Evolutionary conservation across 1,140 invertebrate genomes (phyloP), one percentile per base, ranked within the genome.

Genomic region (Gonatopus flavifemur): DNA sequence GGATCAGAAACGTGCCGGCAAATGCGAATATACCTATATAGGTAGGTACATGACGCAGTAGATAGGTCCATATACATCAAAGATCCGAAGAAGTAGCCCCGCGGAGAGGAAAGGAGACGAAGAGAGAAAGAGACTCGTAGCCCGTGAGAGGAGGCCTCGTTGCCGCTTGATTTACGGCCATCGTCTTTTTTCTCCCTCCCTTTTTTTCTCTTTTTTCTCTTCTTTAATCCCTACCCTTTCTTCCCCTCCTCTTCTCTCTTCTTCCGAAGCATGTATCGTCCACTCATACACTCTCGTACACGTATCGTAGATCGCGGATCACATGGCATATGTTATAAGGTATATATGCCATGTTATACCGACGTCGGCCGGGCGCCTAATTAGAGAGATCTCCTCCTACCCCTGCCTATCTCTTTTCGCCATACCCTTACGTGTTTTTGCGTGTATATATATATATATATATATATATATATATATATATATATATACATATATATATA

Each of bases 91-190:
- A n/a, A n/a, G n/a, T n/a, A n/a, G n/a, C n/a, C n/a, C n/a, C n/a
- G n/a, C n/a, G n/a, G n/a, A n/a, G n/a, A n/a, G n/a, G n/a, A n/a
- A n/a, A n/a, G n/a, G n/a, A n/a, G n/a, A n/a, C n/a, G n/a, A n/a
- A n/a, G n/a, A n/a, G n/a, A n/a, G n/a, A n/a, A n/a, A n/a, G 40
- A 46, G 38, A 12, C 25, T 15, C 8, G 18, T n/a, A 35, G 31
- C 18, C 22, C 31, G 21, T 12, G 30, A 32, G 37, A 16, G 19
- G 36, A 48, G 33, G 46, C 47, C 64, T 70, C 64, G 64, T 72
- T 70, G 62, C 52, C 49, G 55, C 54, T 60, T 72, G 70, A 74
- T 74, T 74, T 72, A 74, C 62, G 61, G 35, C 40, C 51, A 35
- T 63, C 46, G 44, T 66, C 46, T 49, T 62, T 59, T 58, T 54